Conservation (phyloP, 2,888 invertebrate genomes). For the Pseudanteris insignis region DNA sequence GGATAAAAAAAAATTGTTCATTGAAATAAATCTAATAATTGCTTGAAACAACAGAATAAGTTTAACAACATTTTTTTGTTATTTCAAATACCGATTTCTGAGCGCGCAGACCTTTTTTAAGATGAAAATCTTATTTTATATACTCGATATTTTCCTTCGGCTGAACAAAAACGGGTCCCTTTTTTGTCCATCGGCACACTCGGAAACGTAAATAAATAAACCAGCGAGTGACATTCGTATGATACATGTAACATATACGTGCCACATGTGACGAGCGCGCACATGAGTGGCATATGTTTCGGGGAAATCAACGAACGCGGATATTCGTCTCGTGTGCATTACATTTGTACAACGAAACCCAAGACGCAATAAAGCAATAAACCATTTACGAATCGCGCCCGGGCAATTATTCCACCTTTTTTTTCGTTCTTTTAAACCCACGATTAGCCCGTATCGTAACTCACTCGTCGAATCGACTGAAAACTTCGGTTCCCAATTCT, state of each 20-base stretch:
- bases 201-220: constrained; percentile 35
- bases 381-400: constrained; percentile 17
- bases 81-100: too few relatives aligned
- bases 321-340: constrained; percentile 22
- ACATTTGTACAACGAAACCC: constrained; percentile 14
- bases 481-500: too few relatives aligned
- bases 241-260: constrained; percentile 38
- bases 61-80: too few relatives aligned
- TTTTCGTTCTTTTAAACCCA: too few relatives aligned
- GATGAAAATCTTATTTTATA: too few relatives aligned
- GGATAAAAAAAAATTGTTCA: too few relatives aligned
- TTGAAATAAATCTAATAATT: too few relatives aligned
- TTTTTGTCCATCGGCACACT: constrained; percentile 28
- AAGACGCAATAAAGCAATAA: constrained; percentile 34
- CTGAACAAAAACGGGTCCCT: too few relatives aligned
- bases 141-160: too few relatives aligned
- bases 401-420: constrained; percentile 31
- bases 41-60: too few relatives aligned
- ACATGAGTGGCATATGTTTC: constrained; percentile 39
- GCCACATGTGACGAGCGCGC: constrained; percentile 40
- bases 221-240: constrained; percentile 34
- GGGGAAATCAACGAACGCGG: constrained; percentile 19
- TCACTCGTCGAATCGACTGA: neutral
- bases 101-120: too few relatives aligned
- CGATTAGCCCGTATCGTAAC: too few relatives aligned